Conservation (phyloP, 2,888 invertebrate genomes). For the Hoplodrina blanda region DNA sequence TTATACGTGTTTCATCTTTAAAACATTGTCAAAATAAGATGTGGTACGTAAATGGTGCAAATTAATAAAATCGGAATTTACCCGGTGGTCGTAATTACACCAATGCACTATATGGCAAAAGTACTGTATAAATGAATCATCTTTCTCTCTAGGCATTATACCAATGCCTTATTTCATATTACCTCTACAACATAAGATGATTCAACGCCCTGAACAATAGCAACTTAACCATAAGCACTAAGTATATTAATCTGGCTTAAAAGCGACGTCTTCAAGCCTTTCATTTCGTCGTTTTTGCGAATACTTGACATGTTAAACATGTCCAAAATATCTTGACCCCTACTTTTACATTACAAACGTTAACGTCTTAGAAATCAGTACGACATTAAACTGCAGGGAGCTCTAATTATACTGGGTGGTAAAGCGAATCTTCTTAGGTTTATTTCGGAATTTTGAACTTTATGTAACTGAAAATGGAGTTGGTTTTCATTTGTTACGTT, state of each 20-base stretch:
- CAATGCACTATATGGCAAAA: too few species aligned
- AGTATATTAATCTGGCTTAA: constrained; percentile 60
- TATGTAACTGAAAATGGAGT: rapidly evolving
- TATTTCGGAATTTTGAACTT: constrained; percentile 14
- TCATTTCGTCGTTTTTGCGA: constrained; percentile 49
- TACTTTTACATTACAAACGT: constrained; percentile 3
- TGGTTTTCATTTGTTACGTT: background rate
- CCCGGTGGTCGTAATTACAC: too few species aligned
- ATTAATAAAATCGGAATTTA: too few species aligned
- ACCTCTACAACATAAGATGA: constrained; percentile 47
- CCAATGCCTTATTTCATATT: background rate
- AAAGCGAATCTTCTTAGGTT: background rate
- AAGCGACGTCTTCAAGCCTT: constrained; percentile 30
- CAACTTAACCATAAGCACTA: constrained; percentile 41
- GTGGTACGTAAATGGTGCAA: too few species aligned
- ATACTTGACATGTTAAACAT: constrained; percentile 34
- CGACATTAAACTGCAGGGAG: background rate
- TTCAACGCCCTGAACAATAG: constrained; percentile 59
- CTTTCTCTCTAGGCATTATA: background rate
- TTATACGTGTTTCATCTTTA: too few species aligned
- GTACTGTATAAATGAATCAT: too few species aligned
- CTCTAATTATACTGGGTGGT: constrained; percentile 1
- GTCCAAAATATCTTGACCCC: constrained; percentile 29
- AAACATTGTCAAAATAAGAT: too few species aligned
- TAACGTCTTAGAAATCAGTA: background rate